Conservation (phyloP, 23 tunicate genomes). For the Oikopleura dioica region DNA sequence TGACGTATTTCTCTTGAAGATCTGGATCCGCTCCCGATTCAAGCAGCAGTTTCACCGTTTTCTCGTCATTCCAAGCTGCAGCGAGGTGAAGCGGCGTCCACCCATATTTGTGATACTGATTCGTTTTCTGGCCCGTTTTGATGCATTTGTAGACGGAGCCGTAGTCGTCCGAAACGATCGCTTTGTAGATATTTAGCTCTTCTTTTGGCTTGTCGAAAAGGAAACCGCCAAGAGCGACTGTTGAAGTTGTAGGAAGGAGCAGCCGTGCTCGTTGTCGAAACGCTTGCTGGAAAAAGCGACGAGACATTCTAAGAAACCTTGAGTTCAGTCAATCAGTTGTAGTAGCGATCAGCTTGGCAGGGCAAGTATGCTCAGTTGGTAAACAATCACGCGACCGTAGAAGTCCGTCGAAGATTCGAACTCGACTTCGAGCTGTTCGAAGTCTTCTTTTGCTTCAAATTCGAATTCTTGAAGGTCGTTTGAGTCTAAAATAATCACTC, state of each 20-base stretch:
- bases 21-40: conserved; percentile 71
- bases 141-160: background rate
- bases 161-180: background rate
- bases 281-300: no score
- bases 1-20: conserved; percentile 20
- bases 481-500: background rate
- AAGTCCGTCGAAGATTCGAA: background rate
- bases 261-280: no score
- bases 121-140: background rate
- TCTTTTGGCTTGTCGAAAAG: no score
- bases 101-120: conserved; percentile 35
- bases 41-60: conserved; percentile 17
- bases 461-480: background rate
- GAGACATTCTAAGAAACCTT: background rate
- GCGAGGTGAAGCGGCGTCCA: conserved; percentile 86
- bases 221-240: no score
- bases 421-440: background rate
- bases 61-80: conserved; percentile 21
- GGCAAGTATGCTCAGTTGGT: background rate
- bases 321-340: no score
- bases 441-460: background rate
- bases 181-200: background rate
- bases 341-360: no score
- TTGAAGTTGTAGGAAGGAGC: no score
- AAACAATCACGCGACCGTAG: background rate